phyloP scores from a whole-genome alignment of 1,140 invertebrate species.

The Bombus difficillimus region DNA sequence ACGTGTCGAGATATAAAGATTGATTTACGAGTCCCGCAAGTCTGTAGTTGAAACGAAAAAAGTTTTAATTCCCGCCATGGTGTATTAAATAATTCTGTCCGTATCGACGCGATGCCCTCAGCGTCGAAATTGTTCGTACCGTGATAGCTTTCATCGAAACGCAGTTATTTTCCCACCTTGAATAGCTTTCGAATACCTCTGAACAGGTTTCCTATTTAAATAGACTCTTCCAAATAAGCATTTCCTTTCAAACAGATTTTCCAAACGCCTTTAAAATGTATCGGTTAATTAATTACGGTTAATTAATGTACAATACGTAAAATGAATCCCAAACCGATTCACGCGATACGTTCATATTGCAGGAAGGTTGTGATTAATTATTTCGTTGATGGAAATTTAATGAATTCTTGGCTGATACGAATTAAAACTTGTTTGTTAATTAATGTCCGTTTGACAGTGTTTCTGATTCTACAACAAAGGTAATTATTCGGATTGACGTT shows the following conservation, averaged over 20 bases:
- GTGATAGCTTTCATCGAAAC: background rate
- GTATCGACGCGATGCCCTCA: background rate
- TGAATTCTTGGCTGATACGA: background rate
- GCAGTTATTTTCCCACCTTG: background rate
- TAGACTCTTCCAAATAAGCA: background rate
- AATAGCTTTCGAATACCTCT: background rate
- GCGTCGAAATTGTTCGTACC: background rate
- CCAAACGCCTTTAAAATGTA: background rate
- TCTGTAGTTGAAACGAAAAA: conserved; percentile 31
- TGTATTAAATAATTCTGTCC: conserved; percentile 44
- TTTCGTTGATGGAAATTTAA: background rate
- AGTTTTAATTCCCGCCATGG: conserved; percentile 66
- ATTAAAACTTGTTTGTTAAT: background rate
- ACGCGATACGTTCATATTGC: background rate
- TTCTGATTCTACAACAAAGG: too few species aligned
- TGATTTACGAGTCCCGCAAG: conserved; percentile 61
- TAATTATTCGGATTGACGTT: too few species aligned
- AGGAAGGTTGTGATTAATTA: background rate
- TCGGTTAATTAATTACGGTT: background rate
- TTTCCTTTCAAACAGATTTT: background rate
- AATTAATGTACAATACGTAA: background rate
- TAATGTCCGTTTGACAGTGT: too few species aligned
- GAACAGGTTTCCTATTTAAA: background rate
- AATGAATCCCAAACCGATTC: background rate
- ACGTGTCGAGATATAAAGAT: conserved; percentile 51